These are phyloP conservation scores for Acanthisitta chloris DNA, from an alignment of 2,113 vertebrate species.

Conservation along the genomic window DNA sequence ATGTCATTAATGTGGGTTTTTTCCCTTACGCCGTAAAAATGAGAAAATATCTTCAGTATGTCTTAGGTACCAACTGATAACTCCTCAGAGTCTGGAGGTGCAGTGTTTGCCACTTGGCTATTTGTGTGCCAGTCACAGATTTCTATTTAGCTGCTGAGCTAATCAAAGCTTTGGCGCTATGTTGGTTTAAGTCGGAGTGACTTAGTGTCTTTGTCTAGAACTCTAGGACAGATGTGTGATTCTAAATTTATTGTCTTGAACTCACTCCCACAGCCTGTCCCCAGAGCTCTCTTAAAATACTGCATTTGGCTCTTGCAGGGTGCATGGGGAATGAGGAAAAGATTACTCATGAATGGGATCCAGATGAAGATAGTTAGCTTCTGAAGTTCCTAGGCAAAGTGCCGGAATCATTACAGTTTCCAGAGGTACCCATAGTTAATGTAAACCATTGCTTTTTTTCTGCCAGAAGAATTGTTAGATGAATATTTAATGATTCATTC, in stretches of 20 bases:
- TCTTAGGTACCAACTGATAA: background rate
- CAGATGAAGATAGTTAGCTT: background rate
- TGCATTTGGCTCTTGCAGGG: background rate
- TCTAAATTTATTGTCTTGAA: background rate
- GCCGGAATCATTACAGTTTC: background rate
- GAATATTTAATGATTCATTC: background rate
- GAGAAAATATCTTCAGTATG: background rate
- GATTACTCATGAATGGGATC: background rate
- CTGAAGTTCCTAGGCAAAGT: background rate
- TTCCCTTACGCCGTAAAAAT: background rate
- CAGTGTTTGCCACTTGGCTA: background rate
- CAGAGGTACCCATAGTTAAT: background rate
- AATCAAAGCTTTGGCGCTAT: background rate
- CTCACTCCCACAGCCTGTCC: background rate
- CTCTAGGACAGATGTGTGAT: background rate
- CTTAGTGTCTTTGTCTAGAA: background rate
- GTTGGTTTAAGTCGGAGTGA: background rate
- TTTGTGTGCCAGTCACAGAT: background rate
- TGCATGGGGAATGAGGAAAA: background rate
- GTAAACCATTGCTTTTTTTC: background rate
- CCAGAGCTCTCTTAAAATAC: background rate
- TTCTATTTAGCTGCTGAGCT: background rate
- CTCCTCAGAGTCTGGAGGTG: background rate
- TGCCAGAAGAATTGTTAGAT: constrained; percentile 1
- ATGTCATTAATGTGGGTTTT: background rate